Evolutionary conservation across 2,113 vertebrate genomes (phyloP), one percentile per base, ranked within the genome.

Genomic region (Chunga burmeisteri): DNA sequence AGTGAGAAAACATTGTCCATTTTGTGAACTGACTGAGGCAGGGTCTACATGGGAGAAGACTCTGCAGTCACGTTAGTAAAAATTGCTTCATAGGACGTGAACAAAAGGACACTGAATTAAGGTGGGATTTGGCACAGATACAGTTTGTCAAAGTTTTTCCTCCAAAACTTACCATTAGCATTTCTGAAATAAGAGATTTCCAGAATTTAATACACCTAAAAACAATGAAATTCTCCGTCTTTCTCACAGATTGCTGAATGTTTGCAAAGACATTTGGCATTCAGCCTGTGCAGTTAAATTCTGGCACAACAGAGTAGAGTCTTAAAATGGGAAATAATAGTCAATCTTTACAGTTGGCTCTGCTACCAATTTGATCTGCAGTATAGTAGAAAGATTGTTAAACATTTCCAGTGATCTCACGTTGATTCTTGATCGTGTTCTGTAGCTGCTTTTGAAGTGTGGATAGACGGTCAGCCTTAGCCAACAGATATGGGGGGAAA

Each of bases 201-300:
- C 13, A 75, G 61, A 62, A 46, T 73, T 63, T 50, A 32, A 10
- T 81, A n/a, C 11, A 63, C 34, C 15, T 42, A 38, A 53, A 75
- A 82, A 44, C n/a, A 77, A 16, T 26, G 16, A 34, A 66, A 36
- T 71, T 82, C 19, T 42, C 18, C 16, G 8, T 86, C 40, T 84
- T 86, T 84, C 49, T 49, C 9, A 38, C 32, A 42, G 11, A 16
- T 71, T 86, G 63, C 46, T 58, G 42, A 50, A 85, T 46, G 15
- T 84, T 88, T 93, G 22, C n/a, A 16, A 79, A 79, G 44, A 12
- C 32, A 27, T 68, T 85, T 85, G 65, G 44, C 58, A 11, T 56
- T 92, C 0, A 0, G 10, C 21, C 40, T 2, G 0, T 58, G 38
- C 38, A 73, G 55, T 84, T 86, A 55, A 78, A 74, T 78, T 74